Evolutionary conservation across 2,113 vertebrate genomes (phyloP).

Genomic region (Pachycephala philippinensis): DNA sequence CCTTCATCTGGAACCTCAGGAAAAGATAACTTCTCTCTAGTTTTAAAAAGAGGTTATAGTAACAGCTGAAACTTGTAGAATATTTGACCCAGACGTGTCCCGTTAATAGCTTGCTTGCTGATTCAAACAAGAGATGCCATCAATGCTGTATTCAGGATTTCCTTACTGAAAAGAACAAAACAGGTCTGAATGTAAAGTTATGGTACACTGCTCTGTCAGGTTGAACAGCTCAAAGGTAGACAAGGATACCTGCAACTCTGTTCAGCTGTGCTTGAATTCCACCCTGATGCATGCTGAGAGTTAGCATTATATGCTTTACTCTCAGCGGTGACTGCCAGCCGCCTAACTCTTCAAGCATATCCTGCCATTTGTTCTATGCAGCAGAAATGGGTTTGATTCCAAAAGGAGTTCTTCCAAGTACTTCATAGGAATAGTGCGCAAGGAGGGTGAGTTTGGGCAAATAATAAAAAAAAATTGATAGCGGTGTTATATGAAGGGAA

Average conservation of each 20-base stretch:
- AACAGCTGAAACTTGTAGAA: not conserved
- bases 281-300: slow-evolving; percentile 20
- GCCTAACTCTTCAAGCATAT: slow-evolving; percentile 1
- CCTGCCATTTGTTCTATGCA: slow-evolving; percentile 14
- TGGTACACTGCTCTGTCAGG: not conserved
- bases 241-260: slow-evolving; percentile 30
- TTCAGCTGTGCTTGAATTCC: slow-evolving; percentile 41
- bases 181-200: slow-evolving; percentile 19
- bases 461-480: not conserved
- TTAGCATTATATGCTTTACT: slow-evolving; percentile 15
- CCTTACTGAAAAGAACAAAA: slow-evolving; percentile 5
- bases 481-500: not conserved
- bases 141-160: not conserved
- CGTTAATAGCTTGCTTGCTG: not conserved
- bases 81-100: not conserved
- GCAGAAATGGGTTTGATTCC: not conserved
- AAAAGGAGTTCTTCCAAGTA: not conserved
- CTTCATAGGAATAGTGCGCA: not conserved
- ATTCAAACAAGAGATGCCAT: not conserved
- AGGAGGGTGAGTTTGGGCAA: not conserved
- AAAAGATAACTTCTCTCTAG: not conserved
- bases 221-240: slow-evolving; percentile 22
- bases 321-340: not conserved
- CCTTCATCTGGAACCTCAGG: not conserved
- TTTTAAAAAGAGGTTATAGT: not conserved